A percentile compares a stretch with the other conserved stretches of the same genome.
Conservation (phyloP, 2,888 invertebrate genomes). For the Epicampocera succincta region DNA sequence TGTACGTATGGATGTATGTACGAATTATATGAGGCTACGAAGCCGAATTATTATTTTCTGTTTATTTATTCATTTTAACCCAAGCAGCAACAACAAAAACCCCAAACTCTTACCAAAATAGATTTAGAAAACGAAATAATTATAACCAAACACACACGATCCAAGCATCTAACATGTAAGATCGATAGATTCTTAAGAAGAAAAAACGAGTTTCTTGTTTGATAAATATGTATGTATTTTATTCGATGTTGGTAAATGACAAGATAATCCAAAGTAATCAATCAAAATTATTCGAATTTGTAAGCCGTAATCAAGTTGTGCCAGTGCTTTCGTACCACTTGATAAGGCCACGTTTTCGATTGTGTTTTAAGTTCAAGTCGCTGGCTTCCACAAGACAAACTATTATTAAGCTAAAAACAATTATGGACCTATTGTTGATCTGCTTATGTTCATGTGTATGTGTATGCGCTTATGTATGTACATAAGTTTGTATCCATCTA, state of each 20-base stretch:
- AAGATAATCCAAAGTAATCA: constrained; percentile 81
- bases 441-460: background rate
- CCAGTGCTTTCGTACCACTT: constrained; percentile 55
- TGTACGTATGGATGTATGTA: constrained; percentile 2
- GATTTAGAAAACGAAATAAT: constrained; percentile 25
- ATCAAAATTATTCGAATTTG: constrained; percentile 80
- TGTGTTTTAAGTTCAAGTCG: constrained; percentile 44
- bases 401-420: constrained; percentile 45
- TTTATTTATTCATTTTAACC: constrained; percentile 33
- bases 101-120: background rate
- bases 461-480: background rate
- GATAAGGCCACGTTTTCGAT: constrained; percentile 59
- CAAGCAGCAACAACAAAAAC: constrained; percentile 20
- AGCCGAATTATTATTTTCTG: constrained; percentile 15
- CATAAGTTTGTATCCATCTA: background rate
- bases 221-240: constrained; percentile 79
- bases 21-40: constrained; percentile 36
- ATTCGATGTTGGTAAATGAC: constrained; percentile 80
- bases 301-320: constrained; percentile 77
- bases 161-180: constrained; percentile 61
- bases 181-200: constrained; percentile 40
- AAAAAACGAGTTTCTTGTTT: constrained; percentile 77
- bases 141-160: constrained; percentile 47
- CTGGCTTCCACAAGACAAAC: constrained; percentile 32
- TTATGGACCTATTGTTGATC: constrained; percentile 59